Evolutionary conservation across 2,113 vertebrate genomes (phyloP), one percentile per base, ranked within the genome.

Genomic region (Choloepus hoffmanni): DNA sequence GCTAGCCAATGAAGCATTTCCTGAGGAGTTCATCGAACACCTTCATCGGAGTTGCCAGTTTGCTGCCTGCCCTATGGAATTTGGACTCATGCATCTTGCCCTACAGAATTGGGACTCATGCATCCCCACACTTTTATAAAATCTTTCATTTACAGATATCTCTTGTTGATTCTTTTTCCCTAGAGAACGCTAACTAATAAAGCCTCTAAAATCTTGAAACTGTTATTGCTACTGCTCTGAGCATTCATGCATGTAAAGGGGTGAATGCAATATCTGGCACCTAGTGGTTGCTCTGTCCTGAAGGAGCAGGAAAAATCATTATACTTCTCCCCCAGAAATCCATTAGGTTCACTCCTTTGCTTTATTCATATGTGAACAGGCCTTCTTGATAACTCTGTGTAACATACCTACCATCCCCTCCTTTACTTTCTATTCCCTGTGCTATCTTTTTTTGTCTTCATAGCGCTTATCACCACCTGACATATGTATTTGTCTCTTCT

Each of bases 391-490:
- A 86, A 67, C 73, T 14, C 28, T 67, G 14, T 65, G n/a, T 45
- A 60, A 24, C 4, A 93, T 68, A 84, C 26, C 28, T 62, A 48
- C 24, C 16, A 89, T 2, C 23, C 0, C 11, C 16, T 79, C 26
- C 33, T 72, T 92, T 74, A 36, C 65, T 97, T 86, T 89, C 48
- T 77, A n/a, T 68, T 78, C 19, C 26, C 5, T 92, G 58, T 43
- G 21, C 36, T 55, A 5, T 76, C 24, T 83, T 76, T 83, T 91
- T 36, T 84, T 55, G 16, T 45, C 53, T 89, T 86, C 21, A 43
- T 70, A 55, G 55, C 18, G n/a, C 53, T 82, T 79, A 58, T 79
- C 45, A 67, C 24, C 40, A 48, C 68, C 16, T 78, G 79, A 45
- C 53, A 77, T 21, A 48, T 63, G 23, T 79, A 40, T 85, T n/a